Evolutionary conservation across 2,113 vertebrate genomes (phyloP).

Genomic region (Corythaeola cristata): DNA sequence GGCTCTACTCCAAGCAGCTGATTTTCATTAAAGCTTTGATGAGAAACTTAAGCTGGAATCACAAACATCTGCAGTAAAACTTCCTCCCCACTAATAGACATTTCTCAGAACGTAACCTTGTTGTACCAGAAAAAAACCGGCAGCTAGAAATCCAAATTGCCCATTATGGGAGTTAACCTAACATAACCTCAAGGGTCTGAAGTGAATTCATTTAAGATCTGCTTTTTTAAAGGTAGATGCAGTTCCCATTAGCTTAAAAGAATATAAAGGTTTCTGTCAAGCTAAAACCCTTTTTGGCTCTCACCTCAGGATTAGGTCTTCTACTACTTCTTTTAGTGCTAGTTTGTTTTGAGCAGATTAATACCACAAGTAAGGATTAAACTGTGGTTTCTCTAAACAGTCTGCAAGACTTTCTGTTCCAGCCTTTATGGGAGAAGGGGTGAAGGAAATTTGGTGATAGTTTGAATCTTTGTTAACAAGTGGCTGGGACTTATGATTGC

Average conservation of each 20-base stretch:
- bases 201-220: background rate
- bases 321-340: background rate
- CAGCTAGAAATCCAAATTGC: constrained; percentile 47
- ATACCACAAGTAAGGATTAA: background rate
- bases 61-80: constrained; percentile 80
- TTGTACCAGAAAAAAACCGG: constrained; percentile 46
- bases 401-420: background rate
- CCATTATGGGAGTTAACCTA: constrained; percentile 41
- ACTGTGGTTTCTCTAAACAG: background rate
- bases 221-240: background rate
- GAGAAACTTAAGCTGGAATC: constrained; percentile 79
- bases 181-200: constrained; percentile 12
- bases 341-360: constrained; percentile 12
- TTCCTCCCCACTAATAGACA: constrained; percentile 67
- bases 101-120: constrained; percentile 76
- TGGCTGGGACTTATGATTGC: background rate
- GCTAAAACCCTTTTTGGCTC: constrained; percentile 39
- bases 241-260: background rate
- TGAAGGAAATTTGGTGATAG: background rate
- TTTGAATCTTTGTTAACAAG: background rate
- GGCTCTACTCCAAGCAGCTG: constrained; percentile 69
- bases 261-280: background rate
- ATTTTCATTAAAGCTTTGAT: constrained; percentile 81
- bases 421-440: background rate
- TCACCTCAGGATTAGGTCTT: background rate